Evolutionary conservation across 1,140 invertebrate genomes (phyloP).

Genomic region (Pseudomyrmex pallidus): DNA sequence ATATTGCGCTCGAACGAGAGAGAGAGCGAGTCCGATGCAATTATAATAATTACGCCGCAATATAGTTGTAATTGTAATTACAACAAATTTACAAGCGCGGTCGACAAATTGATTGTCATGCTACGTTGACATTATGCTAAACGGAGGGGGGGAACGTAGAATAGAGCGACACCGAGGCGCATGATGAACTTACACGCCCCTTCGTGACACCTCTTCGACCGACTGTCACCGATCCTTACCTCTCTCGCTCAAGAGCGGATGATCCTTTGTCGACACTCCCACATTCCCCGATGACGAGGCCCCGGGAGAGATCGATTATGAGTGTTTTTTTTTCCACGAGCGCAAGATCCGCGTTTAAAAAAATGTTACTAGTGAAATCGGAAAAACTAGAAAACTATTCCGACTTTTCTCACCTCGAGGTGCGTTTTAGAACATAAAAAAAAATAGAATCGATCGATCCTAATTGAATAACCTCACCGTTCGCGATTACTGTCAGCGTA

Average conservation of each 20-base stretch:
- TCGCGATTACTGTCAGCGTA: neutral
- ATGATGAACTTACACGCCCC: conserved; percentile 77
- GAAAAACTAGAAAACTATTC: too few relatives aligned
- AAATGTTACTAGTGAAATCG: too few relatives aligned
- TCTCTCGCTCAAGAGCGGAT: conserved; percentile 69
- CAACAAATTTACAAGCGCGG: conserved; percentile 2
- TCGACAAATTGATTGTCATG: conserved; percentile 41
- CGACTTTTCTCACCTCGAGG: too few relatives aligned
- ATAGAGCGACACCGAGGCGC: conserved; percentile 60
- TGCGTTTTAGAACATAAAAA: too few relatives aligned
- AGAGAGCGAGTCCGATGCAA: neutral
- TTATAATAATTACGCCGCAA: neutral
- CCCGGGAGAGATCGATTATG: conserved; percentile 67
- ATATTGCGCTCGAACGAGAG: too few relatives aligned
- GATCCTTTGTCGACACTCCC: conserved; percentile 81
- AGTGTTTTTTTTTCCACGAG: too few relatives aligned
- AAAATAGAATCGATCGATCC: too few relatives aligned
- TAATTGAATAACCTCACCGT: neutral
- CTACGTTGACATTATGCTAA: conserved; percentile 49
- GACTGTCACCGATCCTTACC: conserved; percentile 71
- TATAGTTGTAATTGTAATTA: conserved; percentile 50
- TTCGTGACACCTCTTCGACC: conserved; percentile 76
- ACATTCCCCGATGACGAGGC: conserved; percentile 84
- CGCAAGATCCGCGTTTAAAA: too few relatives aligned
- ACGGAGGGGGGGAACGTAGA: conserved; percentile 14